Percentiles rank a stretch among this genome's conserved stretches.
Conservation (phyloP, 1,140 invertebrate species). For the Drosophila lacertosa region DNA sequence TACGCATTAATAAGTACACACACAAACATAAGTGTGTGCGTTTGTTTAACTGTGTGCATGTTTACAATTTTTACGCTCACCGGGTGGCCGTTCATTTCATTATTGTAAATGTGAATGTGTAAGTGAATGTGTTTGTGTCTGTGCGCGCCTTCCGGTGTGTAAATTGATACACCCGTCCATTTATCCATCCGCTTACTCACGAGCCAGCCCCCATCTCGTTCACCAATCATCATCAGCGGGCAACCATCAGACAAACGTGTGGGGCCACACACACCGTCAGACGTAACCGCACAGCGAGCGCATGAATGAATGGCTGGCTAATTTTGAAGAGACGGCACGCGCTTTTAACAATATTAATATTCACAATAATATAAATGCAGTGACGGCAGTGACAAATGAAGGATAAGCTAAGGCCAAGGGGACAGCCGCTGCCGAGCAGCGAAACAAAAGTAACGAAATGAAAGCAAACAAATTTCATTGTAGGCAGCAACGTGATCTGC, state of each 20-base stretch:
- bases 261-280: neutral
- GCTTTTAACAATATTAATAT: constrained; percentile 81
- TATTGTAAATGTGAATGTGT: too few species aligned
- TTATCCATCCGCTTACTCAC: constrained; percentile 34
- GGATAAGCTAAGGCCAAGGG: constrained; percentile 51
- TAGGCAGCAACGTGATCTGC: constrained; percentile 43
- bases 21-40: neutral
- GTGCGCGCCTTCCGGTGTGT: constrained; percentile 69
- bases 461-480: constrained; percentile 67
- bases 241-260: constrained; percentile 1
- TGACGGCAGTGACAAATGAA: constrained; percentile 46
- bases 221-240: neutral
- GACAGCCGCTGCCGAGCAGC: neutral
- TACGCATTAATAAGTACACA: constrained; percentile 76
- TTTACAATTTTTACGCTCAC: constrained; percentile 61
- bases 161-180: constrained; percentile 66
- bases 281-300: constrained; percentile 41
- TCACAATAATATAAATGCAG: constrained; percentile 72
- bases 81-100: constrained; percentile 16
- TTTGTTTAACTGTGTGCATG: constrained; percentile 25
- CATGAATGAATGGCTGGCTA: constrained; percentile 71
- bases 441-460: constrained; percentile 28
- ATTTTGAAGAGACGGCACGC: constrained; percentile 71
- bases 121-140: constrained; percentile 39
- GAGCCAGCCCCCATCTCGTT: constrained; percentile 1